These are phyloP conservation scores for Nothobranchius furzeri DNA, from an alignment of 2,113 vertebrate species.

Conservation along the genomic window DNA sequence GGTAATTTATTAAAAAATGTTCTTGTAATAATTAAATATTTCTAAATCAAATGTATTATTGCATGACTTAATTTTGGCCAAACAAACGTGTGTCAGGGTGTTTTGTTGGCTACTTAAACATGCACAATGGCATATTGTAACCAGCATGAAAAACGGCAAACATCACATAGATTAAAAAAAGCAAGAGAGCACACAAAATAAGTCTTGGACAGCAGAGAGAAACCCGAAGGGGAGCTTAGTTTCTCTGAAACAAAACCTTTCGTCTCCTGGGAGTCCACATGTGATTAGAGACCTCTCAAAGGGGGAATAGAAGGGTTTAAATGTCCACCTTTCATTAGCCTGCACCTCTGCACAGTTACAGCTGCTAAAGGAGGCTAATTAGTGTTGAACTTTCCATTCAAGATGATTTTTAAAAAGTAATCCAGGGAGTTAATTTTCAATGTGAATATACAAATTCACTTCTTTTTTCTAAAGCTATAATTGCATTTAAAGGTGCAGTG, in stretches of 20 bases:
- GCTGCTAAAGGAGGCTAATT: constrained; percentile 45
- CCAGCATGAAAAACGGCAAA: constrained; percentile 10
- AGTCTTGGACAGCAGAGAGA: constrained; percentile 47
- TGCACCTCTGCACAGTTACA: constrained; percentile 12
- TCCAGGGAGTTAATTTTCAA: background rate
- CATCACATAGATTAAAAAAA: too few relatives aligned
- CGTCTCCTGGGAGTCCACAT: constrained; percentile 37
- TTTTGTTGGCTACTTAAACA: constrained; percentile 14
- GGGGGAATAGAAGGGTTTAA: constrained; percentile 27
- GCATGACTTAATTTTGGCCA: background rate
- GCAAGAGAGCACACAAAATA: background rate
- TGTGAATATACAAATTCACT: constrained; percentile 4
- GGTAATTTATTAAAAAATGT: background rate
- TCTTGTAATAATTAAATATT: background rate
- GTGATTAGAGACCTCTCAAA: constrained; percentile 35
- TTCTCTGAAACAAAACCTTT: constrained; percentile 49
- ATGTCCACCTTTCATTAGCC: constrained; percentile 37
- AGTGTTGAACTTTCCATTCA: constrained; percentile 35
- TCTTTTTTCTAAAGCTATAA: background rate
- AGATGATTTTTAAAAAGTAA: constrained; percentile 9
- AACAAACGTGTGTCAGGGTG: background rate
- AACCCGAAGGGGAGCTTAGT: constrained; percentile 34
- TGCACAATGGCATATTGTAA: constrained; percentile 11
- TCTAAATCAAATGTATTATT: too few relatives aligned
- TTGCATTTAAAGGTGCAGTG: background rate